Conservation (phyloP, 2,797 vertebrate genomes). For the Podarcis lilfordi region DNA sequence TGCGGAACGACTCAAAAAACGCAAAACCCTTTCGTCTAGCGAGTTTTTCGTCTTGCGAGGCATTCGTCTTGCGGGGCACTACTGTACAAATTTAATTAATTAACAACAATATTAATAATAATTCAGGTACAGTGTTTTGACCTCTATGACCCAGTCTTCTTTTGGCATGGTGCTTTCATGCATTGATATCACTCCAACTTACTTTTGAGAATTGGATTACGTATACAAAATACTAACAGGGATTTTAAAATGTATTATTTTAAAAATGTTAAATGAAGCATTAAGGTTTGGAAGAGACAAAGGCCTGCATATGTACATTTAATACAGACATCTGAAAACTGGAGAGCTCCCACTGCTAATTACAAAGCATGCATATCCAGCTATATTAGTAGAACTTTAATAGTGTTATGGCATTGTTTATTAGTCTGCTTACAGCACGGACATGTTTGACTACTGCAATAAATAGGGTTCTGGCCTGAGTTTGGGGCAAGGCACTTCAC, state of each 20-base stretch:
- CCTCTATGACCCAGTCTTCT: background rate
- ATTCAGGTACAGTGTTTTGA: background rate
- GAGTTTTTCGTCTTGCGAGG: too few species aligned
- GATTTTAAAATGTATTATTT: background rate
- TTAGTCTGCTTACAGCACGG: background rate
- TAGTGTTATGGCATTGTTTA: background rate
- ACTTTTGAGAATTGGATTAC: background rate
- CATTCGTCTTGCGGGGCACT: too few species aligned
- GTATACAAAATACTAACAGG: background rate
- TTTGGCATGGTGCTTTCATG: background rate
- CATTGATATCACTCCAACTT: background rate
- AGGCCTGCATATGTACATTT: background rate
- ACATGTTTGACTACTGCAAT: background rate
- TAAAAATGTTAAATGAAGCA: background rate
- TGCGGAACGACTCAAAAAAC: too few species aligned
- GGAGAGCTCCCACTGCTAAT: background rate
- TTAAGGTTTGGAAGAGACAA: background rate
- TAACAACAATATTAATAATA: background rate
- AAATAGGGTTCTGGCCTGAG: background rate
- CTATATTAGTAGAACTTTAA: background rate
- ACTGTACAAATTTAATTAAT: too few species aligned
- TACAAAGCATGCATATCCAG: background rate
- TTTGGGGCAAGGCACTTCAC: background rate
- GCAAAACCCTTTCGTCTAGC: too few species aligned
- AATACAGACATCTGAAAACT: background rate